Percentiles rank a stretch among this genome's conserved stretches.
These are phyloP conservation scores for Corythornis madagascariensis DNA, from an alignment of 2,113 vertebrate genomes.

Conservation along the genomic window DNA sequence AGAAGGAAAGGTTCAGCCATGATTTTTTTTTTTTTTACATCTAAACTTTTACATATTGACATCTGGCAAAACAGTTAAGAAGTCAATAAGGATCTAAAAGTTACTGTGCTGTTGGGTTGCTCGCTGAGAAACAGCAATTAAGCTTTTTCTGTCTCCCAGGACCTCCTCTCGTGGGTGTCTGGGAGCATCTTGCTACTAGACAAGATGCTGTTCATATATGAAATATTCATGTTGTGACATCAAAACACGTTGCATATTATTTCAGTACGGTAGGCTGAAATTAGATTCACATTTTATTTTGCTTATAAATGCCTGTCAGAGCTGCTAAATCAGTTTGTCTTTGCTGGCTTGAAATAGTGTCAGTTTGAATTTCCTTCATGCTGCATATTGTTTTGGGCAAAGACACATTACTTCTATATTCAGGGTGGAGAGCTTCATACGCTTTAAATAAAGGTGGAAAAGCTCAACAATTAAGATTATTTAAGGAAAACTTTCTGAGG, in stretches of 20 bases:
- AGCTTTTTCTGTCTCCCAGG: background rate
- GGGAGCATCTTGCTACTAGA: background rate
- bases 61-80: conserved; percentile 24
- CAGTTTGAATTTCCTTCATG: conserved; percentile 43
- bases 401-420: background rate
- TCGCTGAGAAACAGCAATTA: conserved; percentile 2
- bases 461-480: background rate
- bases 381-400: conserved; percentile 32
- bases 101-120: background rate
- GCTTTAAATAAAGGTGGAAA: background rate
- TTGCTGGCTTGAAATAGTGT: conserved; percentile 11
- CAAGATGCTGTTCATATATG: conserved; percentile 35
- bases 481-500: background rate
- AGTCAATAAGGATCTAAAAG: conserved; percentile 10
- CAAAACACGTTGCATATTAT: conserved; percentile 31
- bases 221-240: conserved; percentile 63
- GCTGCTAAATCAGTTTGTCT: conserved; percentile 59
- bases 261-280: conserved; percentile 37
- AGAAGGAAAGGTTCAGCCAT: background rate
- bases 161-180: background rate
- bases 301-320: conserved; percentile 63
- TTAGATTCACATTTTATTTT: conserved; percentile 64
- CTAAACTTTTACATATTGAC: conserved; percentile 12
- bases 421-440: background rate
- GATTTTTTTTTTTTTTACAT: conserved; percentile 2